phyloP scores from a whole-genome alignment of 2,797 vertebrate species.

The Parauchenoglanis ngamensis region DNA sequence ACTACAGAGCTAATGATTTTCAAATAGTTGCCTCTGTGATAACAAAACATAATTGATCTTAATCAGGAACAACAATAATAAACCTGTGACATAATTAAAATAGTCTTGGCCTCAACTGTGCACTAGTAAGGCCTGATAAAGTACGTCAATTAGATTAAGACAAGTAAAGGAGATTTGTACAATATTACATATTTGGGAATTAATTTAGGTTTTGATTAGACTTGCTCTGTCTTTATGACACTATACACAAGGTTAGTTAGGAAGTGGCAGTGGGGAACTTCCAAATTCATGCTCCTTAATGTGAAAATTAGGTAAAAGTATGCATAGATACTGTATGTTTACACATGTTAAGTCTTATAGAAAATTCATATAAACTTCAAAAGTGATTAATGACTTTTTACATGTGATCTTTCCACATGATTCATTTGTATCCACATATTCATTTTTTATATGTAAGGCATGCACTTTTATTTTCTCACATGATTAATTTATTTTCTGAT shows the following conservation, averaged over 20 bases:
- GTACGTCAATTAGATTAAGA: conserved; percentile 22
- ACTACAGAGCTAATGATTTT: conserved; percentile 42
- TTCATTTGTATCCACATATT: background rate
- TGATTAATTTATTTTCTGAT: background rate
- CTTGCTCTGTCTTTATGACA: background rate
- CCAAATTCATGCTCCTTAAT: background rate
- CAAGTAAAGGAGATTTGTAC: conserved; percentile 8
- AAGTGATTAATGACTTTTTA: background rate
- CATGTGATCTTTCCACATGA: background rate
- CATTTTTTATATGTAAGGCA: background rate
- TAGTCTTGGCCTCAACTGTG: conserved; percentile 27
- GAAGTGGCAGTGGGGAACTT: background rate
- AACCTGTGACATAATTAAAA: conserved; percentile 41
- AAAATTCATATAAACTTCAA: background rate
- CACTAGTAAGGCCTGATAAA: conserved; percentile 27
- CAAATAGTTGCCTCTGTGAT: conserved; percentile 39
- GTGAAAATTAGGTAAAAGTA: background rate
- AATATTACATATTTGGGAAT: conserved; percentile 9
- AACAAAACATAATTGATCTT: conserved; percentile 46
- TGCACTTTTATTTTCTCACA: background rate
- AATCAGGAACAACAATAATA: conserved; percentile 40
- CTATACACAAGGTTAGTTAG: conserved; percentile 9
- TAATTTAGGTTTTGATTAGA: conserved; percentile 20
- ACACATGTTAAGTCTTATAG: background rate
- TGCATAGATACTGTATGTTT: background rate